Evolutionary conservation across 2,113 vertebrate species (phyloP).

Genomic region (Podarcis muralis): DNA sequence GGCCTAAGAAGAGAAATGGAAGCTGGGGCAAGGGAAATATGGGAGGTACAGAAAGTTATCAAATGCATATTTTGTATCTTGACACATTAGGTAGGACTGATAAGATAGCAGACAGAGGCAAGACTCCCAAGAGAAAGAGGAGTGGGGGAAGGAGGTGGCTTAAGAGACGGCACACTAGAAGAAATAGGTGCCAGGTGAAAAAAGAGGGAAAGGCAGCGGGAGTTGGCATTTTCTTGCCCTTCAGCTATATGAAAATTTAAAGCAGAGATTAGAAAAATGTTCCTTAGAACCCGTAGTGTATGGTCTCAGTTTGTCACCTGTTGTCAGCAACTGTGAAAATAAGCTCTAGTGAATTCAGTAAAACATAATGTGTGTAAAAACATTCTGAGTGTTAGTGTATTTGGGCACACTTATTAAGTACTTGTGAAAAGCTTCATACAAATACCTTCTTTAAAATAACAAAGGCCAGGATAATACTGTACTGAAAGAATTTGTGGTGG

Average conservation of each 20-base stretch:
- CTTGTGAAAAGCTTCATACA: not conserved
- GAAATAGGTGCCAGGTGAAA: not conserved
- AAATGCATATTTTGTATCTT: not conserved
- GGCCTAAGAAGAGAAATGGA: too few relatives aligned
- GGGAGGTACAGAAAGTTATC: not conserved
- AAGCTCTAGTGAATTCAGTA: not conserved
- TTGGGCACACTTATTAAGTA: not conserved
- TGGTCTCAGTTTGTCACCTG: not conserved
- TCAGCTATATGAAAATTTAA: not conserved
- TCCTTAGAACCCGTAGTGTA: not conserved
- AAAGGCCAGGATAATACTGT: not conserved
- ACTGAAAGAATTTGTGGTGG: not conserved
- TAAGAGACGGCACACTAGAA: not conserved
- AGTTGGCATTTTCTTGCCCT: not conserved
- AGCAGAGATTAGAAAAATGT: not conserved
- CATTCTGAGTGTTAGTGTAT: not conserved
- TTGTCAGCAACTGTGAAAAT: not conserved
- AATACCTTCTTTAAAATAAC: not conserved
- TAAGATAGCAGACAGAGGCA: not conserved
- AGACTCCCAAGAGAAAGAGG: not conserved
- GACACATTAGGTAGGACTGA: not conserved
- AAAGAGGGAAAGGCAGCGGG: not conserved
- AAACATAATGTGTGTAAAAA: not conserved
- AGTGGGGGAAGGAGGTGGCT: not conserved
- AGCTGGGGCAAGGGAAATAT: not conserved